phyloP scores from a whole-genome alignment of 2,888 invertebrate genomes.

The Eupithecia dodoneata region DNA sequence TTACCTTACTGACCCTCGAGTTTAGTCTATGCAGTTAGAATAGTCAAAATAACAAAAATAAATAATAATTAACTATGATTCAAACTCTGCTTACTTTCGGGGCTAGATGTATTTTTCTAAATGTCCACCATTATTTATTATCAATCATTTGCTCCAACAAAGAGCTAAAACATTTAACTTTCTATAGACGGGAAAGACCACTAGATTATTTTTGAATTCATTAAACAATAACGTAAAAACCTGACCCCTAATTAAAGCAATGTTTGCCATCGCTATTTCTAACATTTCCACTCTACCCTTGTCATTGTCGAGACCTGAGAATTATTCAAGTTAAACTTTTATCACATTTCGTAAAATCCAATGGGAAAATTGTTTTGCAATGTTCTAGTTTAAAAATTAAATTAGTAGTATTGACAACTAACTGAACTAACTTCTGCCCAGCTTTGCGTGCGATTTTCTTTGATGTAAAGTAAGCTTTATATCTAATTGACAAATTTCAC shows the following conservation, averaged over 20 bases:
- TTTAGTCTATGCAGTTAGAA: too few species aligned
- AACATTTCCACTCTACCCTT: slow-evolving; percentile 37
- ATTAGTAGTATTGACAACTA: neutral
- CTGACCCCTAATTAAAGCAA: slow-evolving; percentile 21
- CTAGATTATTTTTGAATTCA: slow-evolving; percentile 15
- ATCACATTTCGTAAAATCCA: neutral
- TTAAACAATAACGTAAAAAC: slow-evolving; percentile 19
- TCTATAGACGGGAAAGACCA: neutral
- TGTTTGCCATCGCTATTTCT: slow-evolving; percentile 26
- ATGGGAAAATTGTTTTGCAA: neutral
- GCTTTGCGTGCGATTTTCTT: neutral
- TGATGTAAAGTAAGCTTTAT: neutral
- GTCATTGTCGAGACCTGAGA: slow-evolving; percentile 41
- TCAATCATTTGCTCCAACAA: neutral
- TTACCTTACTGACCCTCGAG: too few species aligned
- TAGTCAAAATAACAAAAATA: too few species aligned
- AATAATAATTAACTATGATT: too few species aligned
- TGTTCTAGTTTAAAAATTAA: neutral
- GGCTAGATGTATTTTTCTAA: neutral
- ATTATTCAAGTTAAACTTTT: slow-evolving; percentile 32
- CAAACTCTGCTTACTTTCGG: neutral
- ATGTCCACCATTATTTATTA: neutral
- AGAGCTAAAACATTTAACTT: neutral
- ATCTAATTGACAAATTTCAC: neutral
- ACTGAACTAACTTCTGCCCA: neutral